Conservation (phyloP, 2,797 vertebrate species). For the Dipus sagitta region DNA sequence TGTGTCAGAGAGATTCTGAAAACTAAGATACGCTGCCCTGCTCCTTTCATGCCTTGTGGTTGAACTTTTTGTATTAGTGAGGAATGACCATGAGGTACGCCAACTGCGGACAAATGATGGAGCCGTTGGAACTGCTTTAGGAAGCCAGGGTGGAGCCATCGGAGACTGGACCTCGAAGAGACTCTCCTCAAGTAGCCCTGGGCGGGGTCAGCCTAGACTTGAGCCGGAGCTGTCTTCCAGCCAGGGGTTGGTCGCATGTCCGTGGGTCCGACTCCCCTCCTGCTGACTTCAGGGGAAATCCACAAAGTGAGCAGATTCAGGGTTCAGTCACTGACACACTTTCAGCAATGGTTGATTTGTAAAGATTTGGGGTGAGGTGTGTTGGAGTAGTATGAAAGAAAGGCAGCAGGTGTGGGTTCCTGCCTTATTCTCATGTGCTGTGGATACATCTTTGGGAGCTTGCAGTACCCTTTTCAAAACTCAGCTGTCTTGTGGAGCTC, state of each 20-base stretch:
- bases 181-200: constrained; percentile 31
- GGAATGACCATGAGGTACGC: constrained; percentile 44
- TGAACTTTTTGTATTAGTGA: constrained; percentile 58
- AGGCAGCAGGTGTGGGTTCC: constrained; percentile 66
- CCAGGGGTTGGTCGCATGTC: constrained; percentile 54
- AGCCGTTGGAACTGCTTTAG: constrained; percentile 56
- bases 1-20: constrained; percentile 59
- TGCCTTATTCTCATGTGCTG: constrained; percentile 69
- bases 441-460: constrained; percentile 82
- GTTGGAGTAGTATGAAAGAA: constrained; percentile 67
- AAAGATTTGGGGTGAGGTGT: constrained; percentile 66
- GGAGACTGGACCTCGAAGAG: constrained; percentile 34
- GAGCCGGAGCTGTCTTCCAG: constrained; percentile 77
- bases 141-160: constrained; percentile 38
- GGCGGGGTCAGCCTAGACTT: constrained; percentile 52
- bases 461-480: constrained; percentile 82
- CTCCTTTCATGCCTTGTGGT: constrained; percentile 51
- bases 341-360: constrained; percentile 67
- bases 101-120: constrained; percentile 14
- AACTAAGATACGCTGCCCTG: constrained; percentile 43
- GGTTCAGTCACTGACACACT: constrained; percentile 49
- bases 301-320: constrained; percentile 51
- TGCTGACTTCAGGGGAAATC: constrained; percentile 48
- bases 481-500: constrained; percentile 81
- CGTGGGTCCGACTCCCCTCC: constrained; percentile 70